These are phyloP conservation scores for Hypena proboscidalis DNA, from an alignment of 2,888 invertebrate genomes.

Conservation along the genomic window DNA sequence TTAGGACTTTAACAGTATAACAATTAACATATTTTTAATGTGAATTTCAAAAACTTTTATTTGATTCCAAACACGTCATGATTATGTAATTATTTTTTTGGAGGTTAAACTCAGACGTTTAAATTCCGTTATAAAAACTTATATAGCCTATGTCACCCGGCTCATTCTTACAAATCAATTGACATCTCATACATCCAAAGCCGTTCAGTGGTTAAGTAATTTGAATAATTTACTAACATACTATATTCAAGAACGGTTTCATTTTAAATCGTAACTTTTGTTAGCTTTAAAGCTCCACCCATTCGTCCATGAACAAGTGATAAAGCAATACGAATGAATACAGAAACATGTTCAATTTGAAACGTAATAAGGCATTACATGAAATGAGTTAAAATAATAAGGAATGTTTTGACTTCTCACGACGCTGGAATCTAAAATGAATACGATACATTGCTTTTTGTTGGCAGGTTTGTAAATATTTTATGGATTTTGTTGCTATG, in stretches of 20 bases:
- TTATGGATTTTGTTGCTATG: background rate
- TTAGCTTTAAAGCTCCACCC: constrained; percentile 18
- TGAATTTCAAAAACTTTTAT: too few species aligned
- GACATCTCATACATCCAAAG: too few species aligned
- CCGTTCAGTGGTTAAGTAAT: background rate
- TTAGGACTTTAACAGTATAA: too few species aligned
- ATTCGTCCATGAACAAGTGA: constrained; percentile 32
- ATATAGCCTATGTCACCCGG: too few species aligned
- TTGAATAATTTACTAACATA: background rate
- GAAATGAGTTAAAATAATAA: constrained; percentile 25
- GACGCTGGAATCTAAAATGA: constrained; percentile 6
- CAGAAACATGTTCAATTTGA: constrained; percentile 35
- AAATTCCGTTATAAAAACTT: too few species aligned
- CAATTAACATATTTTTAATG: too few species aligned
- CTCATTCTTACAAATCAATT: too few species aligned
- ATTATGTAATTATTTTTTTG: too few species aligned
- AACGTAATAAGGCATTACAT: constrained; percentile 34
- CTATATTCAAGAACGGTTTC: constrained; percentile 9
- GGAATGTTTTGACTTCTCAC: constrained; percentile 21
- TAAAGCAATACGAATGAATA: constrained; percentile 34
- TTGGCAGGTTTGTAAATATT: background rate
- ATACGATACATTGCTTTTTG: background rate
- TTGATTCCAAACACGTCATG: too few species aligned
- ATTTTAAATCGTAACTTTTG: constrained; percentile 14
- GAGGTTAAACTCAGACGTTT: too few species aligned